phyloP scores from a whole-genome alignment of 1,140 invertebrate species.

The Drosophila teissieri region DNA sequence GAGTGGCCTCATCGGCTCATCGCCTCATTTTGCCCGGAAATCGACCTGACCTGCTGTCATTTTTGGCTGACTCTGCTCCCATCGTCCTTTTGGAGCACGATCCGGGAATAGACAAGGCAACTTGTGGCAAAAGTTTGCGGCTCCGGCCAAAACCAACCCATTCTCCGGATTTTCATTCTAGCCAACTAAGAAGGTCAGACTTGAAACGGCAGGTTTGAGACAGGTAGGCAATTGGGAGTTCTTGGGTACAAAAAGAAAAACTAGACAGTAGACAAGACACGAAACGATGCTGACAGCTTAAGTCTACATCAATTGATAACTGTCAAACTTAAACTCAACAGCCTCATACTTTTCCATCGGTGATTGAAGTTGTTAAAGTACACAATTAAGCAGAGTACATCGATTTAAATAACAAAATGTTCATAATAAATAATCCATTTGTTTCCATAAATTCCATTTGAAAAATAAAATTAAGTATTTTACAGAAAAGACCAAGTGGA shows the following conservation, averaged over 20 bases:
- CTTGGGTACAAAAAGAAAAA: too few relatives aligned
- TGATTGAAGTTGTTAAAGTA: too few relatives aligned
- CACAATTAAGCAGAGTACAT: too few relatives aligned
- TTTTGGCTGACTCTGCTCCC: constrained; percentile 44
- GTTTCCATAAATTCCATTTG: too few relatives aligned
- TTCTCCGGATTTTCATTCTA: constrained; percentile 9
- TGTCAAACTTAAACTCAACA: background rate
- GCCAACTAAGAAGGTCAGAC: constrained; percentile 13
- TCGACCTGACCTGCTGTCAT: constrained; percentile 34
- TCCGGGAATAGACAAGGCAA: constrained; percentile 7
- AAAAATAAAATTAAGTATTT: background rate
- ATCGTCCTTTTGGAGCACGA: background rate
- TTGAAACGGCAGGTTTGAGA: constrained; percentile 23
- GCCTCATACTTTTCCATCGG: too few relatives aligned
- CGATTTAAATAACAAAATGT: too few relatives aligned
- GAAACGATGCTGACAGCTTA: background rate
- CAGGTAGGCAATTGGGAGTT: constrained; percentile 32
- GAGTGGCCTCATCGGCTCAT: background rate
- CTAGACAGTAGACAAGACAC: background rate
- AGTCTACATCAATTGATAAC: background rate
- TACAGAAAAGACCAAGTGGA: background rate
- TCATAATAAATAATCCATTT: background rate
- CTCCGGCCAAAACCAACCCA: constrained; percentile 20
- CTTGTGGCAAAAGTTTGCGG: constrained; percentile 24
- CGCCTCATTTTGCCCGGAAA: constrained; percentile 5